Percentiles rank a stretch among this genome's conserved stretches.
Conservation (phyloP, 2,888 invertebrate genomes). For the Scaptomyza caliginosa region DNA sequence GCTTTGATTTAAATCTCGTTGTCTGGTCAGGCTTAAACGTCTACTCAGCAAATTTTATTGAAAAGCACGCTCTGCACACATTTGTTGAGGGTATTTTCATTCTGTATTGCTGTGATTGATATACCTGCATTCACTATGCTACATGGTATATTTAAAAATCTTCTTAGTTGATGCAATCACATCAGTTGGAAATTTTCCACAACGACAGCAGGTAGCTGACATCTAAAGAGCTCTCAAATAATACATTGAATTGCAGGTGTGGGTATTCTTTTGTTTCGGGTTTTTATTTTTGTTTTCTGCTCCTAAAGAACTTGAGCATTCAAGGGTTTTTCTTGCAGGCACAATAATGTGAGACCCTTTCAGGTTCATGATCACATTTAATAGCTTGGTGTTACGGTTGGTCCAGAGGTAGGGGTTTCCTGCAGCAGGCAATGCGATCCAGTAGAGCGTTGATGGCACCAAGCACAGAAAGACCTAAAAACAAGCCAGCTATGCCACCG, state of each 20-base stretch:
- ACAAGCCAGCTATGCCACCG: slow-evolving; percentile 73
- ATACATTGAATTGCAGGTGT: slow-evolving; percentile 12
- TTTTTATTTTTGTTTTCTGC: slow-evolving; percentile 35
- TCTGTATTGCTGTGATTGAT: neutral
- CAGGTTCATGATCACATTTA: slow-evolving; percentile 20
- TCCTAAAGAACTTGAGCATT: slow-evolving; percentile 4
- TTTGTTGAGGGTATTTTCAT: neutral
- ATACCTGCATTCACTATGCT: neutral
- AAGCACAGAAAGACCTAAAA: slow-evolving; percentile 69
- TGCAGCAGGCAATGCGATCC: slow-evolving; percentile 48
- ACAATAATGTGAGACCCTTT: slow-evolving; percentile 38
- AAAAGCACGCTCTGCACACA: slow-evolving; percentile 1
- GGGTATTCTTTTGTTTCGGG: slow-evolving; percentile 13
- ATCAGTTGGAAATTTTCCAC: slow-evolving; percentile 55
- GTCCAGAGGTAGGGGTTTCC: slow-evolving; percentile 1
- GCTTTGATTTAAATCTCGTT: slow-evolving; percentile 12
- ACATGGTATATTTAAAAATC: neutral
- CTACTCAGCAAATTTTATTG: slow-evolving; percentile 13
- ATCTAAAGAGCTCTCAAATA: slow-evolving; percentile 7
- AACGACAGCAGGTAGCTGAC: slow-evolving; percentile 57
- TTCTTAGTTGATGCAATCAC: slow-evolving; percentile 9
- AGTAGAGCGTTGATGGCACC: slow-evolving; percentile 59
- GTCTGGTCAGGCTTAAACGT: neutral
- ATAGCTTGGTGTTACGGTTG: neutral
- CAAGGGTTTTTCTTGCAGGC: slow-evolving; percentile 48